Base-by-base conservation (phyloP, 2,888 invertebrate species). In the Drosophila longiperda region DNA sequence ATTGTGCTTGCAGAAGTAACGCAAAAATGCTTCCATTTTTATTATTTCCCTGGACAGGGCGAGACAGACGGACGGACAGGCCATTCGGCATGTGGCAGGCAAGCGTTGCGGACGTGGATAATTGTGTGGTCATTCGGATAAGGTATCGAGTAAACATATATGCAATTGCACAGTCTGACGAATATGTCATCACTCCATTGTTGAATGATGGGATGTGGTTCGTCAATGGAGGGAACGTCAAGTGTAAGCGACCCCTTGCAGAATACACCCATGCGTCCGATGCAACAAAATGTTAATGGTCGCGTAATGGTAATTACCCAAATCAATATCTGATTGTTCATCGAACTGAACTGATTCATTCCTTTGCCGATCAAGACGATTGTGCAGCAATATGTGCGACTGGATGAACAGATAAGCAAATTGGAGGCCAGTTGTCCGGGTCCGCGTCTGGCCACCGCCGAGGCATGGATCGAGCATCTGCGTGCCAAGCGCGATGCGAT, bases 391-490 rank as follows among this genome's bases (percentile, higher is more conserved):
- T 93, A 92, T 76, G 88, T 91, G 38, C 89, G 90, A 1, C 69
- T 93, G 17, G 93, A 93, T 63, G 91, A 91, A 42, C 87, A 90
- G 75, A 93, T 93, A 29, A 87, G 90, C 66, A 90, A 90, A 61
- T 29, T 92, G 67, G 93, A 93, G 73, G 89, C 85, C 52, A 81
- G 75, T 3, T 92, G 93, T 71, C 92, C 93, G 0, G 93, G 93
- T 11, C 92, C 93, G 9, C 87, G 93, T 7, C 71, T 93, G 83
- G 92, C 92, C 49, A 93, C 93, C 3, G 89, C 87, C 38, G 92
- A 93, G 49, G 92, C 93, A 5, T 93, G 93, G 93, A 82, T 93
- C 20, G 92, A 92, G 34, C 92, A 92, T 75, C 74, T 93, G 26
- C 89, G 92, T 68, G 67, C 78, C 17, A 91, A 92, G 62, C 88